These are phyloP conservation scores for Orchesella cincta DNA, from an alignment of 1,140 invertebrate species.

Conservation along the genomic window DNA sequence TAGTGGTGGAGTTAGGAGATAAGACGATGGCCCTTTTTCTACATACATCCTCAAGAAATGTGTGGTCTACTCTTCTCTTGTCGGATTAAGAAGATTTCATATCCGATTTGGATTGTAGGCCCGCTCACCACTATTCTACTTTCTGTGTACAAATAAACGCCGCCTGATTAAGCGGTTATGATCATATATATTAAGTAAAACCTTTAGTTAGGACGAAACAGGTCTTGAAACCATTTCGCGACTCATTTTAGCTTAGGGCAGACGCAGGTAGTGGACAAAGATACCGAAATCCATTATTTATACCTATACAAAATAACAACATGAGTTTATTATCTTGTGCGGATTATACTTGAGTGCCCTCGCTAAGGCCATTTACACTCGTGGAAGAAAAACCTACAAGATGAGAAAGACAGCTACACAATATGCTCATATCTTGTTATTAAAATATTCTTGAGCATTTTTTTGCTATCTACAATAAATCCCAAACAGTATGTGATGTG, in stretches of 20 bases:
- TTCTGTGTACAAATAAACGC: not conserved
- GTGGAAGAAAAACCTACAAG: no score
- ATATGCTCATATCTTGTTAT: not conserved
- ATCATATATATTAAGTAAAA: not conserved
- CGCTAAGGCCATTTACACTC: no score
- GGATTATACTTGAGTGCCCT: no score
- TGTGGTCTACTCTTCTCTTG: slow-evolving; percentile 1
- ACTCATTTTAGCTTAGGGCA: no score
- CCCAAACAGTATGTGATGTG: not conserved
- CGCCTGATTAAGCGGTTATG: not conserved
- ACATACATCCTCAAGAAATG: not conserved
- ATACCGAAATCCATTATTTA: no score
- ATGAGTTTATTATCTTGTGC: no score
- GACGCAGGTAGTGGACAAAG: no score
- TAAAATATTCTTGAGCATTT: not conserved
- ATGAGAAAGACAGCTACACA: not conserved
- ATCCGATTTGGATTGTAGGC: not conserved
- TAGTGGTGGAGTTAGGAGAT: no score
- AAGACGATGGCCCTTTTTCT: no score
- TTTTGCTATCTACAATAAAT: not conserved
- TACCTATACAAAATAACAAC: no score
- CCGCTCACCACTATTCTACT: not conserved
- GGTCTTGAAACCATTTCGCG: no score
- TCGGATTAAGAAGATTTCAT: slow-evolving; percentile 1
- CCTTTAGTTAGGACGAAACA: no score